These are phyloP conservation scores for Callopanchax toddi DNA, from an alignment of 2,113 vertebrate species.

Conservation along the genomic window DNA sequence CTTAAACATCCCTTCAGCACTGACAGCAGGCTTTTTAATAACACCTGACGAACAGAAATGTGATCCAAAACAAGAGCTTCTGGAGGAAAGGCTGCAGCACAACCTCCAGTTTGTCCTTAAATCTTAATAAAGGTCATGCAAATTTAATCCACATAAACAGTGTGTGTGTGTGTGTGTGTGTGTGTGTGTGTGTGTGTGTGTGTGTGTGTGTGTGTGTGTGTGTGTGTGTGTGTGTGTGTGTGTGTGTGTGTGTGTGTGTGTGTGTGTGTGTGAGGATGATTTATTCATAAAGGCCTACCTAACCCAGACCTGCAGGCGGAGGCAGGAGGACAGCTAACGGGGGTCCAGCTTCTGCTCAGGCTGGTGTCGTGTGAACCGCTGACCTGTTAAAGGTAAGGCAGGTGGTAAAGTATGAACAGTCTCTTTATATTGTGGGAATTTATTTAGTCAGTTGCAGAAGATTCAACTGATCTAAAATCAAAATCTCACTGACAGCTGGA, in stretches of 20 bases:
- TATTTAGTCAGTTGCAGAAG: too few species aligned
- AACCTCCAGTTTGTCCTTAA: constrained; percentile 36
- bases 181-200: too few species aligned
- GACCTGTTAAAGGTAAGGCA: not conserved
- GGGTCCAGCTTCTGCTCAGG: constrained; percentile 29
- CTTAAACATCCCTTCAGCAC: not conserved
- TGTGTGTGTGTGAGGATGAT: constrained; percentile 34
- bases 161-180: not conserved
- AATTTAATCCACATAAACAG: constrained; percentile 67
- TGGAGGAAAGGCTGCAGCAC: not conserved
- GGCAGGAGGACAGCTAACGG: not conserved
- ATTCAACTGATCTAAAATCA: too few species aligned
- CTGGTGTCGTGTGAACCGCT: constrained; percentile 27
- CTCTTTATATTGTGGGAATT: too few species aligned
- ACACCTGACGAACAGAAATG: not conserved
- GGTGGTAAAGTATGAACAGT: too few species aligned
- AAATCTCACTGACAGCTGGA: too few species aligned
- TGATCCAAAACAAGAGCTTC: not conserved
- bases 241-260: too few species aligned
- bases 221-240: too few species aligned
- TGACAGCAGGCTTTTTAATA: not conserved
- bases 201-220: too few species aligned
- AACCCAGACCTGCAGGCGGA: constrained; percentile 24
- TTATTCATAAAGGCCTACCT: constrained; percentile 67
- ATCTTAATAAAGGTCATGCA: constrained; percentile 74